phyloP scores from a whole-genome alignment of 1,140 invertebrate species.

The Mercenaria mercenaria region DNA sequence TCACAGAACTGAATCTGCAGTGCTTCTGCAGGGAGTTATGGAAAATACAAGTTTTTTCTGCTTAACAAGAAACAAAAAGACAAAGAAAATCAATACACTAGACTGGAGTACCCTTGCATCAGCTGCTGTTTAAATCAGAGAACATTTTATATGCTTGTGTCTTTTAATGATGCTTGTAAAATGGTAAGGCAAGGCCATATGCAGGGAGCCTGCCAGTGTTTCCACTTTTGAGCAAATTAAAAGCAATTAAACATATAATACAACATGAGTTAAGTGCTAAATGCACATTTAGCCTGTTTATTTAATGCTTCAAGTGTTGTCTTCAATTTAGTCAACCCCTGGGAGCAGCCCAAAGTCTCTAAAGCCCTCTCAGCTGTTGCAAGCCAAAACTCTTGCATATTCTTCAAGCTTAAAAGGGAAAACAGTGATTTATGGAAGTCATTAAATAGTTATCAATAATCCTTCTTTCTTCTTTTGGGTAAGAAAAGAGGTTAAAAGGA shows the following conservation, averaged over 20 bases:
- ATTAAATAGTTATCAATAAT: slow-evolving; percentile 36
- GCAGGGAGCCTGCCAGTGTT: slow-evolving; percentile 31
- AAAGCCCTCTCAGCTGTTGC: slow-evolving; percentile 20
- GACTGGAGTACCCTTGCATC: slow-evolving; percentile 43
- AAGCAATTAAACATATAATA: slow-evolving; percentile 59
- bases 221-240: slow-evolving; percentile 42
- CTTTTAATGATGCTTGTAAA: slow-evolving; percentile 47
- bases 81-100: slow-evolving; percentile 70
- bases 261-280: slow-evolving; percentile 31
- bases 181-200: slow-evolving; percentile 41
- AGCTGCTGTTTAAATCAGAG: slow-evolving; percentile 50
- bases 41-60: slow-evolving; percentile 61
- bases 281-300: slow-evolving; percentile 17
- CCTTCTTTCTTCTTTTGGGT: background rate
- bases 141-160: slow-evolving; percentile 59
- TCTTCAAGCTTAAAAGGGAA: background rate
- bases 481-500: slow-evolving; percentile 15
- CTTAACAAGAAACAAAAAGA: slow-evolving; percentile 64
- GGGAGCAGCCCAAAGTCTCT: background rate
- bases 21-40: slow-evolving; percentile 39
- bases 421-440: slow-evolving; percentile 7
- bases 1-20: slow-evolving; percentile 37
- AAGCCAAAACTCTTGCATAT: background rate
- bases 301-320: slow-evolving; percentile 15
- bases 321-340: background rate